Percentiles rank a stretch among this genome's conserved stretches.
phyloP scores from a whole-genome alignment of 2,888 invertebrate genomes.

The Epirrhoe alternata region DNA sequence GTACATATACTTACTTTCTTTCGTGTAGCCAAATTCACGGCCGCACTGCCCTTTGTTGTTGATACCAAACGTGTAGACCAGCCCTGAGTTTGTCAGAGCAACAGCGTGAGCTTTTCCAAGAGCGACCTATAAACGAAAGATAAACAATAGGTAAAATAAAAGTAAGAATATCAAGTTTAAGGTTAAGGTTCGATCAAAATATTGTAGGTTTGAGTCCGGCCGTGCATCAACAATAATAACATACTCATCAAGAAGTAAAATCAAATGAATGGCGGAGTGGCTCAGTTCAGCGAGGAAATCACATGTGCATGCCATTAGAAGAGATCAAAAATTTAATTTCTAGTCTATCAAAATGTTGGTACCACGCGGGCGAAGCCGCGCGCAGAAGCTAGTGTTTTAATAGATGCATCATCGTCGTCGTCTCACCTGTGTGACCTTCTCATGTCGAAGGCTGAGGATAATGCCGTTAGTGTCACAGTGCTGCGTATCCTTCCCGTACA shows the following conservation, averaged over 20 bases:
- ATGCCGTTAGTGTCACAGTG: constrained; percentile 92
- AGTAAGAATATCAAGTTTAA: background rate
- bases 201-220: no score
- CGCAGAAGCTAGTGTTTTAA: no score
- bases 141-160: background rate
- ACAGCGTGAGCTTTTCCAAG: constrained; percentile 99
- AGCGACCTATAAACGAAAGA: constrained; percentile 86
- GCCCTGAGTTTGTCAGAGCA: constrained; percentile 93
- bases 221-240: no score
- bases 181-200: background rate
- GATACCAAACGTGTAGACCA: constrained; percentile 97
- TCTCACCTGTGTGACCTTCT: constrained; percentile 86
- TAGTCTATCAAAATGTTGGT: no score
- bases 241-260: no score
- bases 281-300: no score
- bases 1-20: constrained; percentile 87
- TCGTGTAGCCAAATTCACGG: constrained; percentile 89
- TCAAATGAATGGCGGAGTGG: no score
- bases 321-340: background rate
- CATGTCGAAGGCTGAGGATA: constrained; percentile 90
- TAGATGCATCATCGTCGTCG: no score
- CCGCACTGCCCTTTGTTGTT: constrained; percentile 99
- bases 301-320: no score
- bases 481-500: constrained; percentile 97
- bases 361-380: no score